Evolutionary conservation across 2,888 invertebrate genomes (phyloP), one percentile per base, ranked within the genome.

Genomic region (Cloeon dipterum): DNA sequence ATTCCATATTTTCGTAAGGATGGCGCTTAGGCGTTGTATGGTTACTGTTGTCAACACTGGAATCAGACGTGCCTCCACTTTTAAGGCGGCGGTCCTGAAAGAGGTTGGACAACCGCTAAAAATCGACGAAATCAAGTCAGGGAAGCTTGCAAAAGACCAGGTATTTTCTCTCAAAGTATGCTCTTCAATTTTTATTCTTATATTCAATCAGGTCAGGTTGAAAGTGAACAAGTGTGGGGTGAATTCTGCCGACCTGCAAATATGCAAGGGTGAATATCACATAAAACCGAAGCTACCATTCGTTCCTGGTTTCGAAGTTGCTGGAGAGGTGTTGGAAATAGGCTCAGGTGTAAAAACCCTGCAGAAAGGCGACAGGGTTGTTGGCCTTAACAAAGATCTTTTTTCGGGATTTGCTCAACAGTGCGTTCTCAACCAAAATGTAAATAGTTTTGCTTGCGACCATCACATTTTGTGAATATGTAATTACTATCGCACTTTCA

Each of bases 231-330:
- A 65, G 43, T 69, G 70, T 46, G 69, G 70, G 37, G 56, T 75
- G n/a, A 75, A 74, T 52, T 62, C 65, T 34, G 58, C 65, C 1
- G 75, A 75, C 53, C 54, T 65, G 26, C 50, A 65, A 26, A 57
- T 63, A 42, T 60, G 64, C 43, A 53, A 58, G 43, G 66, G 66
- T 40, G 53, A 56, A 26, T 58, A 62, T 40, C 58, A 57, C 26
- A 50, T 49, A 3, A 53, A 61, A 42, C 57, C 60, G 4, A 48
- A 48, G 23, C 48, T 64, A 32, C 73, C 74, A 1, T 64, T 66
- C 47, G 53, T 67, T 19, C 70, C 74, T 37, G 75, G 75, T 5
- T 68, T 65, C 51, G 75, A 76, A 52, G 48, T 70, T 8, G 58
- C 63, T 20, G 75, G 74, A 2, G 66, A 66, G 49, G 57, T 74